phyloP scores from a whole-genome alignment of 2,113 vertebrate genomes.

The Abramis brama region DNA sequence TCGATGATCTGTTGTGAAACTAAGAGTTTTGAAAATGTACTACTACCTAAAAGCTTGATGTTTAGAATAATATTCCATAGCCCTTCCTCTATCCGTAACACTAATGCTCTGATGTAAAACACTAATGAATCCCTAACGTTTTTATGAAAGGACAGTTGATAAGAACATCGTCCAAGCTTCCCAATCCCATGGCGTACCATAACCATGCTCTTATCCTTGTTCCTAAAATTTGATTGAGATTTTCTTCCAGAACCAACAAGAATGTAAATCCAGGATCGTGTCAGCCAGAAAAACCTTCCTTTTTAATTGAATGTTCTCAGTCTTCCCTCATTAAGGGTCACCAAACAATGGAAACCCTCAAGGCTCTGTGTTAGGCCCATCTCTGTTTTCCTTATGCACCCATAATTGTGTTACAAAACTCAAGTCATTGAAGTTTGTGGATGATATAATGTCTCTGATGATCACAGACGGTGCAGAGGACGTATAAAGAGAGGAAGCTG shows the following conservation, averaged over 20 bases:
- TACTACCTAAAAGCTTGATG: neutral
- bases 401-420: neutral
- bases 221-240: neutral
- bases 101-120: neutral
- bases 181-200: neutral
- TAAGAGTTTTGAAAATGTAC: neutral
- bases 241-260: neutral
- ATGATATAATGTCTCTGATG: constrained; percentile 4
- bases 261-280: neutral
- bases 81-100: neutral
- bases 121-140: neutral
- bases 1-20: neutral
- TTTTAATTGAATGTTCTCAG: neutral
- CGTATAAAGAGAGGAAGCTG: neutral
- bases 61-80: neutral
- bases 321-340: neutral
- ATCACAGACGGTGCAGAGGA: neutral
- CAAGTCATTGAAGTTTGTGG: neutral
- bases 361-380: neutral
- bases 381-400: neutral
- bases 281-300: neutral
- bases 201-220: neutral
- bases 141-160: neutral
- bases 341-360: neutral
- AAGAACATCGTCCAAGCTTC: neutral